Base-by-base conservation (phyloP, 2,888 invertebrate genomes). In the Heliconius sara region DNA sequence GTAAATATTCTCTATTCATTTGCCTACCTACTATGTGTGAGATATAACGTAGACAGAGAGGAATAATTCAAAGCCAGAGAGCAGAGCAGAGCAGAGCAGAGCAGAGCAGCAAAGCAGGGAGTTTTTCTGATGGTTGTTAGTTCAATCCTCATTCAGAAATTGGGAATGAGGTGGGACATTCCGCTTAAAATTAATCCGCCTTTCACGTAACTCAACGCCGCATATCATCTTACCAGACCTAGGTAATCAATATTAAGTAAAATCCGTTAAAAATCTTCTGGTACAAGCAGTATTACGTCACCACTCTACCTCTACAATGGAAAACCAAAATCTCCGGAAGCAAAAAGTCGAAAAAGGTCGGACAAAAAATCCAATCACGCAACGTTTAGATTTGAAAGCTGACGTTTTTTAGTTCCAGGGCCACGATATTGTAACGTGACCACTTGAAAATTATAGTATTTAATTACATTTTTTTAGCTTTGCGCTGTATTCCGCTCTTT, bases 331-430 rank as follows among this genome's bases (percentile, higher is more conserved):
- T 73, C 34, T 57, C 57, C 30, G 57, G 13, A 60, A 39, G 34
- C 73, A 73, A 73, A 73, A 71, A 73, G n/a, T 25, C n/a, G 34
- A 60, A 73, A 73, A 73, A 57, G 73, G 60, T 60, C 60, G 52
- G 6, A 60, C 73, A 73, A 73, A 73, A 73, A 73, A 60, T 57
- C 22, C 22, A 73, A 60, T 60, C 34, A 34, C 34, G 73, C 60
- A 71, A 47, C 3, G 66, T 73, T 76, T 79, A 77, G 67, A 77
- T 79, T 79, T 79, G 79, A 79, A 79, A 79, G 79, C 72, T 34
- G 39, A 12, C n/a, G 72, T 79, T 72, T 27, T 65, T 47, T 77
- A 76, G 43, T 76, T 79, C 72, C 79, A 76, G 39, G 79, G 79
- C 72, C 79, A 47, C 9, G 66, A 30, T 25, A 12, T 12, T 65